Conservation (phyloP, 2,797 vertebrate species). For the Halcyon chelicuti region DNA sequence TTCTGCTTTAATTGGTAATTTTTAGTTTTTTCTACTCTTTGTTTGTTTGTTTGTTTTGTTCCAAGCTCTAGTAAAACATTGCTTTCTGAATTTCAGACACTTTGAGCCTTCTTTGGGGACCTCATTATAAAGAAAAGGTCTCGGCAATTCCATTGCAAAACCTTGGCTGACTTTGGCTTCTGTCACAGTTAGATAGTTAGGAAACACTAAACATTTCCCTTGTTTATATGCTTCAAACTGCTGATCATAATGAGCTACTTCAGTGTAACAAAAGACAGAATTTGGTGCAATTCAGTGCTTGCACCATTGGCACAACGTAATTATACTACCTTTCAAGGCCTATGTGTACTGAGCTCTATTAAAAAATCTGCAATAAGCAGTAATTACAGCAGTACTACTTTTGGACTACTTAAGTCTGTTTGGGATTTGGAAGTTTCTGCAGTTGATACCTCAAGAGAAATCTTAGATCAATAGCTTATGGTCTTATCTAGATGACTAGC, state of each 20-base stretch:
- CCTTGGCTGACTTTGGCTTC: not conserved
- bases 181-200: not conserved
- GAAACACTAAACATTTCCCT: not conserved
- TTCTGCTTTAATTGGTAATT: not conserved
- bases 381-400: not conserved
- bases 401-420: not conserved
- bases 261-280: not conserved
- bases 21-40: not conserved
- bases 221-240: not conserved
- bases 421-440: not conserved
- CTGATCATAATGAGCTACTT: not conserved
- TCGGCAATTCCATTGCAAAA: not conserved
- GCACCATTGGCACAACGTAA: not conserved
- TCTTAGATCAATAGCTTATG: not conserved
- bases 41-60: not conserved
- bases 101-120: constrained; percentile 23
- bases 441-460: not conserved
- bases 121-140: constrained; percentile 40
- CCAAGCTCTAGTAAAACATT: not conserved
- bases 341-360: not conserved
- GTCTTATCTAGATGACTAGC: not conserved
- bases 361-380: not conserved
- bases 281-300: not conserved
- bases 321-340: not conserved
- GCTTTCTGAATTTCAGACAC: not conserved